A percentile compares a stretch with the other conserved stretches of the same genome.
Evolutionary conservation across 1,140 invertebrate genomes (phyloP).

Genomic region (Drosophila lini): DNA sequence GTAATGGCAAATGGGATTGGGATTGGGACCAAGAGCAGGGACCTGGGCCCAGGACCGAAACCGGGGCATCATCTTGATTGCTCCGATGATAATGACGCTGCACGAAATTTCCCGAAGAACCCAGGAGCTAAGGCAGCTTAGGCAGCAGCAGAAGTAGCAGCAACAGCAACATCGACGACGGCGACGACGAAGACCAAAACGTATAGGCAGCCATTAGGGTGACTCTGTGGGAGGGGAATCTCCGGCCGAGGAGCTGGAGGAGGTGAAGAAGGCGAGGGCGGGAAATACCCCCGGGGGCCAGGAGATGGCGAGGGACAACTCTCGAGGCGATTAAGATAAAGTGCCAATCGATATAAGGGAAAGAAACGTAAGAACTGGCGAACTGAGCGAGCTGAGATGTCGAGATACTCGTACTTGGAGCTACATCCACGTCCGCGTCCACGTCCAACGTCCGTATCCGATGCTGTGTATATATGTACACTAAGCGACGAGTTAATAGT

Average conservation of each 20-base stretch:
- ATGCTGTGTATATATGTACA: constrained; percentile 43
- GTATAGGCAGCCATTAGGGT: constrained; percentile 45
- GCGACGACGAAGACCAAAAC: constrained; percentile 3
- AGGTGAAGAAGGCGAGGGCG: constrained; percentile 22
- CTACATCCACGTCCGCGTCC: constrained; percentile 45
- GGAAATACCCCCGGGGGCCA: constrained; percentile 50
- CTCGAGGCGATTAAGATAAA: constrained; percentile 82
- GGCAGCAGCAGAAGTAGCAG: constrained; percentile 9
- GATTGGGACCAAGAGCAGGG: constrained; percentile 17
- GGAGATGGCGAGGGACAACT: constrained; percentile 58
- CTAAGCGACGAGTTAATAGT: neutral
- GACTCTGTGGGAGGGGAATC: constrained; percentile 37
- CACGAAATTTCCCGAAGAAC: constrained; percentile 70
- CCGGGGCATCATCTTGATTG: constrained; percentile 53
- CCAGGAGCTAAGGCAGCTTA: constrained; percentile 34
- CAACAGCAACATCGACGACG: neutral
- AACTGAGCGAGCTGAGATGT: constrained; percentile 50
- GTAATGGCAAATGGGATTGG: constrained; percentile 28
- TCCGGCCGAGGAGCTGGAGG: constrained; percentile 20
- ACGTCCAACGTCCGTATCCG: constrained; percentile 47
- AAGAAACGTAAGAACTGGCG: constrained; percentile 66
- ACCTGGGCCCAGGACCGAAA: constrained; percentile 12
- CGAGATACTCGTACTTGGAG: constrained; percentile 50
- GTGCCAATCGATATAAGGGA: constrained; percentile 82
- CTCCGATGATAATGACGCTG: constrained; percentile 71